Base-by-base conservation (phyloP, 2,113 vertebrate species). In the Fregata magnificens region DNA sequence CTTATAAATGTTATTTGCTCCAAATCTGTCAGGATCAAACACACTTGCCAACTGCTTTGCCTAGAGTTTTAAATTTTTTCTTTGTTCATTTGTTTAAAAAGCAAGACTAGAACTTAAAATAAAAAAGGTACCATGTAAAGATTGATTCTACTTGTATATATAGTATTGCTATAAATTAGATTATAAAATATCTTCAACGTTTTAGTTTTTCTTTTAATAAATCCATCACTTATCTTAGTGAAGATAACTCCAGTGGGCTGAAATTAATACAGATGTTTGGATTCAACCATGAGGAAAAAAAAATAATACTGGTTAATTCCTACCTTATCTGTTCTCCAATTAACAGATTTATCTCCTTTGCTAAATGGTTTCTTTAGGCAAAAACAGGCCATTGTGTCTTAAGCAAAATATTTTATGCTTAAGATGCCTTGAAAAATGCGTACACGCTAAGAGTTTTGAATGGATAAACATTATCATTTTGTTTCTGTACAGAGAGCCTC, bases 401-500 rank as follows among this genome's bases (percentile, higher is more conserved):
- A 78, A 69, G 67, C 7, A 47, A 78, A 84, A 76, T 31, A 6
- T 2, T 56, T 5, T 16, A 12, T 32, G 16, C n/a, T 36, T 44
- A 56, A 84, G 45, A 38, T 61, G 34, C 49, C 52, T 11, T 92
- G 49, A 76, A 49, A 61, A 62, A 69, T 40, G 9, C 5, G 0
- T 58, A 11, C 11, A 22, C 28, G 11, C 3, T 13, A 28, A 45
- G 24, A 63, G 34, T 13, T 53, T 72, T 76, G 58, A 90, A 22
- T 66, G 59, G 74, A 49, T 96, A 65, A 95, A 74, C 58, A 40
- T 88, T 83, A 38, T 42, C 2, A 9, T 95, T 96, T 97, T 99
- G 88, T 99, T 97, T 99, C 94, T 98, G 5, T 56, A 90, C 99
- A 99, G 99, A 98, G 99, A 99, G 78, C 99, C 99, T 84, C 99